phyloP scores from a whole-genome alignment of 2,888 invertebrate species.

The Meganola albula region DNA sequence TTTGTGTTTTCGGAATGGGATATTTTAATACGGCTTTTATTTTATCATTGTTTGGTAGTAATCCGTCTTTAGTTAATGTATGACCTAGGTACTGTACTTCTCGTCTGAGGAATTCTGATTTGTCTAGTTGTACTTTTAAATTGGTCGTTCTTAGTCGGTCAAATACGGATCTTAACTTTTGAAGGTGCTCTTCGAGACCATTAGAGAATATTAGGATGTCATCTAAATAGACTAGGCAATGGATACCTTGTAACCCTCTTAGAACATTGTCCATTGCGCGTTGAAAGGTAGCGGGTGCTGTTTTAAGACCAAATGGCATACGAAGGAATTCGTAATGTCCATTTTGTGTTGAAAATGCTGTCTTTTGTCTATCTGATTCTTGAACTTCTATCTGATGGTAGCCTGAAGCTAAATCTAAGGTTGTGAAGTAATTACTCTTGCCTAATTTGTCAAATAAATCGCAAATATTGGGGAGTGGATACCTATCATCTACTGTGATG shows the following conservation, averaged over 20 bases:
- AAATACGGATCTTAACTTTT: constrained; percentile 1
- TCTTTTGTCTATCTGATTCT: constrained; percentile 21
- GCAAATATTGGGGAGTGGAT: constrained; percentile 8
- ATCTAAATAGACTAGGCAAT: constrained; percentile 6
- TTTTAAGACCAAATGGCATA: constrained; percentile 27
- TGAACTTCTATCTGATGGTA: constrained; percentile 28
- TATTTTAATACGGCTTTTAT: not conserved
- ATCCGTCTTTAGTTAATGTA: not conserved
- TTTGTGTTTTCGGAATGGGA: not conserved
- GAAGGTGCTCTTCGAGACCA: constrained; percentile 1
- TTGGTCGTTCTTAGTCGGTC: not conserved
- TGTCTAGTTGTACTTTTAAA: constrained; percentile 5
- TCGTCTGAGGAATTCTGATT: constrained; percentile 4
- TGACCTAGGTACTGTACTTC: constrained; percentile 4
- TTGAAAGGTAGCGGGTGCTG: constrained; percentile 6
- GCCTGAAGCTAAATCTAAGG: constrained; percentile 28
- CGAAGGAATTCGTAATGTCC: constrained; percentile 28
- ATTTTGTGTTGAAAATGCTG: constrained; percentile 23
- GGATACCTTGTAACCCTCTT: not conserved
- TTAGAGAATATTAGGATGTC: constrained; percentile 1
- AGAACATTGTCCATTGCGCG: constrained; percentile 1
- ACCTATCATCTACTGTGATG: not conserved
- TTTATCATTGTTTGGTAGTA: constrained; percentile 3
- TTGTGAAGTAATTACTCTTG: constrained; percentile 25
- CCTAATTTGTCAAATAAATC: constrained; percentile 22